phyloP scores from a whole-genome alignment of 2,888 invertebrate species.

The Drosophila fungiperda region DNA sequence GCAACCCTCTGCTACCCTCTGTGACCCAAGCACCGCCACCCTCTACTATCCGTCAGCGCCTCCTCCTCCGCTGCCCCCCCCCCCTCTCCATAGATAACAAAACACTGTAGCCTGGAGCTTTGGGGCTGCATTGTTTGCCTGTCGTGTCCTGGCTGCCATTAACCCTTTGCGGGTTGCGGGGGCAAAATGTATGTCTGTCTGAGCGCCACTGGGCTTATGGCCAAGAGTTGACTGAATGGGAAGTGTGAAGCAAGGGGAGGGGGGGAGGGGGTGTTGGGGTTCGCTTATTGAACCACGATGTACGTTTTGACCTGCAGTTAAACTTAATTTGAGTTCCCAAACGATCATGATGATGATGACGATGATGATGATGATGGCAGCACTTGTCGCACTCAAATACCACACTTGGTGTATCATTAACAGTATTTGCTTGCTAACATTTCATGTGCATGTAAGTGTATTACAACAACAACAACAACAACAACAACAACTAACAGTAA shows the following conservation, averaged over 20 bases:
- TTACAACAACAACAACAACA: slow-evolving; percentile 50
- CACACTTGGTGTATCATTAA: slow-evolving; percentile 54
- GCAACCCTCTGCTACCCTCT: slow-evolving; percentile 22
- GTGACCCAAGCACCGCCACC: slow-evolving; percentile 4
- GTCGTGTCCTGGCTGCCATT: slow-evolving; percentile 58
- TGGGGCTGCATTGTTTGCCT: slow-evolving; percentile 64
- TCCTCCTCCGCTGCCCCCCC: neutral
- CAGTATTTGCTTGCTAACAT: slow-evolving; percentile 73
- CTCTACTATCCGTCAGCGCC: neutral
- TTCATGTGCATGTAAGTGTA: slow-evolving; percentile 48
- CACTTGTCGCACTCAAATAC: slow-evolving; percentile 50
- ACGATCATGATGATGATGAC: slow-evolving; percentile 23
- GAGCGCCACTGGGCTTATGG: slow-evolving; percentile 4
- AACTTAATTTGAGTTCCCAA: slow-evolving; percentile 58
- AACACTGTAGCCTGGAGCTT: slow-evolving; percentile 19
- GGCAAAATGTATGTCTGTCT: slow-evolving; percentile 13
- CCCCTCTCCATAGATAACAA: neutral
- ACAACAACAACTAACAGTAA: slow-evolving; percentile 2
- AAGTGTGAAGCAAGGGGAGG: neutral
- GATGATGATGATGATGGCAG: slow-evolving; percentile 22
- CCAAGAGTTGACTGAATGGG: neutral
- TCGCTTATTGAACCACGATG: slow-evolving; percentile 33
- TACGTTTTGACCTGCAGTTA: slow-evolving; percentile 76
- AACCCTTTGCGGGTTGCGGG: slow-evolving; percentile 49
- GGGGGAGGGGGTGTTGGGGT: neutral